phyloP scores from a whole-genome alignment of 2,113 vertebrate genomes.

The Pomatostomus ruficeps region DNA sequence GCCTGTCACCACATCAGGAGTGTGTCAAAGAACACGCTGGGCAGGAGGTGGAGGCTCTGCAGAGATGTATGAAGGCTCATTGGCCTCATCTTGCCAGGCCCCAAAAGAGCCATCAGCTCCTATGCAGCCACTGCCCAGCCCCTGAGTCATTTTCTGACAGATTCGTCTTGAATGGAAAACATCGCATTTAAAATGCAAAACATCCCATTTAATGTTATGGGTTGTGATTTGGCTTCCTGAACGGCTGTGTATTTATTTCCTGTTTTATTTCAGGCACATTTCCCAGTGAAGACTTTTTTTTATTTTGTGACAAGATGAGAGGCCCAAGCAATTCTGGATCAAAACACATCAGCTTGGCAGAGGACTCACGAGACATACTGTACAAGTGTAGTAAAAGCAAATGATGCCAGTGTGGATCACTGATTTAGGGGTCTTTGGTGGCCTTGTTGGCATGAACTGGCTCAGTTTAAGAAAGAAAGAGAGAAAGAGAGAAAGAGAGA shows the following conservation, averaged over 20 bases:
- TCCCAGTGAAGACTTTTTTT: background rate
- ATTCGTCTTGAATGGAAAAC: background rate
- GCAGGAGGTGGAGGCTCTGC: background rate
- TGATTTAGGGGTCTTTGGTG: background rate
- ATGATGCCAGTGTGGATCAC: background rate
- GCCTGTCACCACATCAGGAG: background rate
- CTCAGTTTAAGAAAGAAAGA: no score
- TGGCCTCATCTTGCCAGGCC: background rate
- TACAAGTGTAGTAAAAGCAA: background rate
- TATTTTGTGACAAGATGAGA: background rate
- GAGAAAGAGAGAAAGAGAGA: no score
- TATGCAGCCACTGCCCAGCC: background rate
- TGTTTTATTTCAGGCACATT: background rate
- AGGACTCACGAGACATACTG: background rate
- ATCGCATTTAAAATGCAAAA: background rate
- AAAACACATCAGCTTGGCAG: background rate
- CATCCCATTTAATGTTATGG: background rate
- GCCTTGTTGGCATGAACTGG: background rate
- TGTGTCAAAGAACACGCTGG: background rate
- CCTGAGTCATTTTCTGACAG: background rate
- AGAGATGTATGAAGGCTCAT: background rate
- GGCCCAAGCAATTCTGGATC: background rate
- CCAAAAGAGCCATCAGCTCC: background rate
- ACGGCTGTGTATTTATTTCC: background rate
- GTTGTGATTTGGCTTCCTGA: background rate